Evolutionary conservation across 2,113 vertebrate genomes (phyloP).

Genomic region (Pholis gunnellus): DNA sequence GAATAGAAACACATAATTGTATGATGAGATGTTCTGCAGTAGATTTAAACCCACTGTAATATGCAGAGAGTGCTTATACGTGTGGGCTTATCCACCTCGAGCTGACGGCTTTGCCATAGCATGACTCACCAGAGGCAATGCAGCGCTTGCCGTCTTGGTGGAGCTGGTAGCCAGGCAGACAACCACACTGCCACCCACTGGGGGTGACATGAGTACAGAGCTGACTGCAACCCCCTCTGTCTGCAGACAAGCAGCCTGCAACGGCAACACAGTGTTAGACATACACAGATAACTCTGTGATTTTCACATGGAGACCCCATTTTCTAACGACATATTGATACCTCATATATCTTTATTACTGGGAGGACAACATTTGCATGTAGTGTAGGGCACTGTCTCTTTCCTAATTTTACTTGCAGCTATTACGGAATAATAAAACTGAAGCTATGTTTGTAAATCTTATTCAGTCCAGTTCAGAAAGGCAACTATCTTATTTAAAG

Average conservation of each 20-base stretch:
- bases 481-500: not conserved
- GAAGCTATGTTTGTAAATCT: not conserved
- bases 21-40: not conserved
- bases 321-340: not conserved
- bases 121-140: slow-evolving; percentile 85
- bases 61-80: not conserved
- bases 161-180: slow-evolving; percentile 90
- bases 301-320: not conserved
- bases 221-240: slow-evolving; percentile 94
- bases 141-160: slow-evolving; percentile 87
- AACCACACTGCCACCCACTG: slow-evolving; percentile 88
- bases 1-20: slow-evolving; percentile 29
- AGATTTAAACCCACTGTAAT: not conserved
- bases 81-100: slow-evolving; percentile 24
- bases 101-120: slow-evolving; percentile 4
- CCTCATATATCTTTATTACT: not conserved
- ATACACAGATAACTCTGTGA: not conserved
- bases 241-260: slow-evolving; percentile 90
- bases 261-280: slow-evolving; percentile 27
- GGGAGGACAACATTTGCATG: not conserved
- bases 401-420: not conserved
- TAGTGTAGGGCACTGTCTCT: not conserved
- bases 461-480: not conserved
- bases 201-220: slow-evolving; percentile 85
- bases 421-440: not conserved